Base-by-base conservation (phyloP, 2,888 invertebrate genomes). In the Scaptomyza cyrtandrae region DNA sequence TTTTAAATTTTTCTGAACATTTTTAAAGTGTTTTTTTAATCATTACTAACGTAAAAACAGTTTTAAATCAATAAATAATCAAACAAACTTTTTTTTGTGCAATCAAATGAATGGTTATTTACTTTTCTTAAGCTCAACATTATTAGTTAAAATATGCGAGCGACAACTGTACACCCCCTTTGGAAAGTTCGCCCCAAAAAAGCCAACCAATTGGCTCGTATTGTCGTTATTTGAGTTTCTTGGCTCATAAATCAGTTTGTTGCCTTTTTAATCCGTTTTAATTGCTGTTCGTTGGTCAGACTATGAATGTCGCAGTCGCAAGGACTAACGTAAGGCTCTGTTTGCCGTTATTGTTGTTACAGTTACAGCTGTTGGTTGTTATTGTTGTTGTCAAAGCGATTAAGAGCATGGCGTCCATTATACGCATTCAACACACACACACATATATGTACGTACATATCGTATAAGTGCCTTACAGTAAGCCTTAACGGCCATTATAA, bases 171-270 rank as follows among this genome's bases (percentile, higher is more conserved):
- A 29, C 3, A 7, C 1, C 27, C 27, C 27, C 1, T 37, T 35
- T 37, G 2, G 4, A 37, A 52, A 50, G 19, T 10, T 9, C 6
- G 5, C 11, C 37, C 39, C 9, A 41, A 41, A 43, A 24, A 31
- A 14, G 4, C 35, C 41, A 29, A 33, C 62, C 53, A 60, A 45
- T 49, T 66, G 62, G 66, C 66, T 79, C 86, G 89, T 80, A 82
- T 89, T 89, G 86, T 85, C 88, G 89, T 86, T 89, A 90, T 90
- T 90, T 84, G 80, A 80, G 87, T 84, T 90, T 79, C 89, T 86
- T 87, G 87, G 79, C 81, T 80, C 89, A 90, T 90, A 90, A 90
- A 90, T 90, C 90, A 88, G 88, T 78, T 83, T 80, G 88, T 80
- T 88, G 86, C 82, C 84, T 88, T 88, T 84, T 86, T 86, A 88